phyloP scores from a whole-genome alignment of 2,797 vertebrate species.

The Artibeus lituratus region DNA sequence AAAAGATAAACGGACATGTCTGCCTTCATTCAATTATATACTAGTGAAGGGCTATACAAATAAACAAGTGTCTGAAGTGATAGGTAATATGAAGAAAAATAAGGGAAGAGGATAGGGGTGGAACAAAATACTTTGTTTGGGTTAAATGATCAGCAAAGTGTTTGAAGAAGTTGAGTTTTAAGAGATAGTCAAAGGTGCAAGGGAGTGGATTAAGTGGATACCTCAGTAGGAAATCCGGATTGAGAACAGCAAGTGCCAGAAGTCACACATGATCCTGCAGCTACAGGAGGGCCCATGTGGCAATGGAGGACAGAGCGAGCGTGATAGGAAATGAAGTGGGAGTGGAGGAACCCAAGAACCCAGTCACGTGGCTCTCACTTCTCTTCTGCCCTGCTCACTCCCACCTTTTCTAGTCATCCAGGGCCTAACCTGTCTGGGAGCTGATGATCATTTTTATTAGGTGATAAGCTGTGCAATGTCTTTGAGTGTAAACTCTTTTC shows the following conservation, averaged over 20 bases:
- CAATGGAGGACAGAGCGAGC: background rate
- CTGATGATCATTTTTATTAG: background rate
- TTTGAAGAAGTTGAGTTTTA: background rate
- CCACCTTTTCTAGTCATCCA: background rate
- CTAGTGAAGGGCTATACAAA: background rate
- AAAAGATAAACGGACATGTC: background rate
- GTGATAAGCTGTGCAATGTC: background rate
- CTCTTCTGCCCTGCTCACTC: background rate
- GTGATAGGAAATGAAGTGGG: background rate
- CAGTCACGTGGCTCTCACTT: accelerated
- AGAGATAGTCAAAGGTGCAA: background rate
- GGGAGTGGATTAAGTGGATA: background rate
- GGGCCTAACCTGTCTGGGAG: background rate
- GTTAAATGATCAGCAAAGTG: background rate
- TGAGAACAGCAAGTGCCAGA: background rate
- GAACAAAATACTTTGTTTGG: background rate
- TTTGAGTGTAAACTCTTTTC: background rate
- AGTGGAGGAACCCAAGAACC: accelerated
- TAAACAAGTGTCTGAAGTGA: background rate
- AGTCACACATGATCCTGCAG: background rate
- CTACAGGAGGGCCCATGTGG: background rate
- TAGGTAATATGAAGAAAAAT: background rate
- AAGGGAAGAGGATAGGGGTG: background rate
- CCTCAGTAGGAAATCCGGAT: background rate
- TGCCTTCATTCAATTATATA: background rate